These are phyloP conservation scores for Sylvilagus floridanus DNA, from an alignment of 2,797 vertebrate genomes.

Conservation along the genomic window DNA sequence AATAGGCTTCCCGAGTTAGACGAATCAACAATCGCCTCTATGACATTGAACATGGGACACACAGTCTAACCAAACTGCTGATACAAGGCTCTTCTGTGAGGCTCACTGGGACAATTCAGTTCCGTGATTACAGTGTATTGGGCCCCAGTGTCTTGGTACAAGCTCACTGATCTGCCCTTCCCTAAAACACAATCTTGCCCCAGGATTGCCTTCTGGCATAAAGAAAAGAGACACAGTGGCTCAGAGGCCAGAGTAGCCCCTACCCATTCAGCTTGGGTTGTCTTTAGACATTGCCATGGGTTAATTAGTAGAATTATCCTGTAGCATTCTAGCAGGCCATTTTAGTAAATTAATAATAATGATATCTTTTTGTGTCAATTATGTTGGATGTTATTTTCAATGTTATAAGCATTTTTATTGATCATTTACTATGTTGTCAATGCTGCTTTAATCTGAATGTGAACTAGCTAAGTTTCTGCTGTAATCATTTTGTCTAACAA, in stretches of 20 bases:
- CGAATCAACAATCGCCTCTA: neutral
- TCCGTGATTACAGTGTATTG: neutral
- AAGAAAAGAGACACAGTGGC: neutral
- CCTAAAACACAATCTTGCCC: neutral
- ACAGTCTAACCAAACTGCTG: neutral
- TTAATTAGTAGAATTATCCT: neutral
- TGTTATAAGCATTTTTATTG: neutral
- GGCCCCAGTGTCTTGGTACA: neutral
- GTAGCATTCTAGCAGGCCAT: neutral
- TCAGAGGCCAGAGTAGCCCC: neutral
- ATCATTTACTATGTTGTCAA: neutral
- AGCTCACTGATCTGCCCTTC: neutral
- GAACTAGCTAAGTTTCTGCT: neutral
- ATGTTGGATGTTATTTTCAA: neutral
- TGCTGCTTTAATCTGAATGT: neutral
- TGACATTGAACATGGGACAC: neutral
- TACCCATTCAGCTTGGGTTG: neutral
- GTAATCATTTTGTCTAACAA: neutral
- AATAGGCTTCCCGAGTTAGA: neutral
- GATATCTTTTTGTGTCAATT: neutral
- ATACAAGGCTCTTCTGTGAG: neutral
- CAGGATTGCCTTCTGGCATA: neutral
- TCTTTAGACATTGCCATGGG: neutral
- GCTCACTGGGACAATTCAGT: neutral
- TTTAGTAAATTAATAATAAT: neutral